Conservation (phyloP, 2,888 invertebrate genomes). For the Yponomeuta malinellus region DNA sequence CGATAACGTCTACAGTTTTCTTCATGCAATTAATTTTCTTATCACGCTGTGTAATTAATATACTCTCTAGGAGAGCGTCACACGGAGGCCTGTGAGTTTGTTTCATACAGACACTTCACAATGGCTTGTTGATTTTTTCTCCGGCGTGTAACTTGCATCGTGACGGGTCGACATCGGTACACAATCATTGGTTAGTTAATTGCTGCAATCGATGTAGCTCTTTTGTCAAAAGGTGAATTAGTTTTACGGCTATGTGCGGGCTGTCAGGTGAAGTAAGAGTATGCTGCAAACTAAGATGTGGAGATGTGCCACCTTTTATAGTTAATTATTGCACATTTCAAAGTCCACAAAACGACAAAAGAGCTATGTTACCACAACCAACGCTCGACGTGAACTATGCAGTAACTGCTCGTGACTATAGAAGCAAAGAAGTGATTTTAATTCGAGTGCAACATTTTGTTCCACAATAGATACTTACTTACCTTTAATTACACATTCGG, state of each 20-base stretch:
- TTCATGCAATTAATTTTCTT: constrained; percentile 5
- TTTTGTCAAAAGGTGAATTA: neutral
- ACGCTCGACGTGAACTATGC: neutral
- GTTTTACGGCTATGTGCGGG: too few relatives aligned
- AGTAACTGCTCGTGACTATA: constrained; percentile 8
- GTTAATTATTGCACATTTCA: neutral
- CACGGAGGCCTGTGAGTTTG: neutral
- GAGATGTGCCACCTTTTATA: too few relatives aligned
- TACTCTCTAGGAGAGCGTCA: constrained; percentile 5
- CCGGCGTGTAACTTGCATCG: constrained; percentile 4
- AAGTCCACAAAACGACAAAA: neutral
- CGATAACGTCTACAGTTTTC: constrained; percentile 5
- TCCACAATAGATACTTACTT: neutral
- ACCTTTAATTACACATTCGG: neutral
- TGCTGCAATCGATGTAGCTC: neutral
- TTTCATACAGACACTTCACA: neutral
- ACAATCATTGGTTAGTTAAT: constrained; percentile 3
- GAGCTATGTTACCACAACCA: neutral
- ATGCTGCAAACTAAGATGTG: too few relatives aligned
- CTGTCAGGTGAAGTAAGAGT: too few relatives aligned
- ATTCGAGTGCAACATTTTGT: neutral
- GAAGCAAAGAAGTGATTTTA: constrained; percentile 1
- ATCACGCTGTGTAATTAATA: constrained; percentile 8
- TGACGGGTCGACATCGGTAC: neutral
- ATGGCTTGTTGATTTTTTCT: constrained; percentile 4